Evolutionary conservation across 1,140 invertebrate species (phyloP).

Genomic region (Hormaphis cornu): DNA sequence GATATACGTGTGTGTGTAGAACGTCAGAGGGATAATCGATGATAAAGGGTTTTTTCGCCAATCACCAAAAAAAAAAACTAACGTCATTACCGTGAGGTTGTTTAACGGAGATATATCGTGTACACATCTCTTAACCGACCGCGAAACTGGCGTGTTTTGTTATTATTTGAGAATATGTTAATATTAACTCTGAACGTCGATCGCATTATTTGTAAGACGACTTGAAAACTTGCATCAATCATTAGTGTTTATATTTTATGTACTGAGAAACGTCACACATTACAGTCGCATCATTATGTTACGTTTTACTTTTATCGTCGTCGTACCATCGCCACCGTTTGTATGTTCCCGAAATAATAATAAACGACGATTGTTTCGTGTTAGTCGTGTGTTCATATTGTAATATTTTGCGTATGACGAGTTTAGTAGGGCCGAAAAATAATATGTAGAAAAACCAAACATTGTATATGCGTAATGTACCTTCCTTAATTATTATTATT

Average conservation of each 20-base stretch:
- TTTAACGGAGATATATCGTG: not conserved
- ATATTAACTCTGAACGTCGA: not conserved
- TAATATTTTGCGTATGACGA: not conserved
- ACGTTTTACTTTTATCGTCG: too few relatives aligned
- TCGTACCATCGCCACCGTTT: slow-evolving; percentile 5
- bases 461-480: not conserved
- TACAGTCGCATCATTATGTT: not conserved
- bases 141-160: not conserved
- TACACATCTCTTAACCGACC: not conserved
- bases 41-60: too few relatives aligned
- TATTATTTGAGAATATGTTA: not conserved
- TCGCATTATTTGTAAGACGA: too few relatives aligned
- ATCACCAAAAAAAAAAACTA: too few relatives aligned
- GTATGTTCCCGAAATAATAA: not conserved
- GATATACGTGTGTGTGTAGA: too few relatives aligned
- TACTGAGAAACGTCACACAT: too few relatives aligned
- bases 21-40: too few relatives aligned
- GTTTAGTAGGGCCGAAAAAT: not conserved
- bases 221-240: too few relatives aligned
- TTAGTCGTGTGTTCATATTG: not conserved
- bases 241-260: too few relatives aligned
- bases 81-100: too few relatives aligned
- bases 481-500: not conserved
- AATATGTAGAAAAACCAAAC: not conserved
- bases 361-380: not conserved